These are phyloP conservation scores for Centroberyx gerrardi DNA, from an alignment of 2,797 vertebrate species.

Conservation along the genomic window DNA sequence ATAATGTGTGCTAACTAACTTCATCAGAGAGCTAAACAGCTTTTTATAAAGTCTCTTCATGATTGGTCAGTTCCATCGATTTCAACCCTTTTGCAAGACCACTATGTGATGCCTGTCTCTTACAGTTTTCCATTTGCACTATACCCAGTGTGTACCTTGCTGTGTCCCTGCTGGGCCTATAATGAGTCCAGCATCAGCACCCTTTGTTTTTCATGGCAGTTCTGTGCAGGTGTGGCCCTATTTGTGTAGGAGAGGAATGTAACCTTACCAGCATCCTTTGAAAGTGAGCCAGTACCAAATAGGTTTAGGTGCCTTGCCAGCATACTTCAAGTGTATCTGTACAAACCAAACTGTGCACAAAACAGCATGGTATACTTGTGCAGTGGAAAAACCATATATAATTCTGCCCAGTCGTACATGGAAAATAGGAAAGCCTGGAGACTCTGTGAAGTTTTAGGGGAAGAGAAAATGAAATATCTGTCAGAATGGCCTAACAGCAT, in stretches of 20 bases:
- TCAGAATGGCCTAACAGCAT: conserved; percentile 22
- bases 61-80: neutral
- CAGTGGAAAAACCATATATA: conserved; percentile 3
- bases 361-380: no score
- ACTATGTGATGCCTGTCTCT: no score
- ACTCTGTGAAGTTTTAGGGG: conserved; percentile 15
- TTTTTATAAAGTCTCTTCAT: neutral
- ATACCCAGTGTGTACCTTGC: neutral
- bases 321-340: neutral
- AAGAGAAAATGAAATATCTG: neutral
- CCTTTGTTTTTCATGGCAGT: neutral
- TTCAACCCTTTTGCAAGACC: neutral
- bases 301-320: neutral
- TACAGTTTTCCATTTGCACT: neutral
- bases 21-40: no score
- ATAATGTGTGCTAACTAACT: no score
- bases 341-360: neutral
- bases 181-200: neutral
- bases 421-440: neutral
- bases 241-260: no score
- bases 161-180: neutral
- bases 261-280: no score
- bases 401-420: neutral
- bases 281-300: no score
- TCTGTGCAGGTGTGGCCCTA: neutral